Evolutionary conservation across 2,113 vertebrate genomes (phyloP).

Genomic region (Protobothrops mucrosquamatus): DNA sequence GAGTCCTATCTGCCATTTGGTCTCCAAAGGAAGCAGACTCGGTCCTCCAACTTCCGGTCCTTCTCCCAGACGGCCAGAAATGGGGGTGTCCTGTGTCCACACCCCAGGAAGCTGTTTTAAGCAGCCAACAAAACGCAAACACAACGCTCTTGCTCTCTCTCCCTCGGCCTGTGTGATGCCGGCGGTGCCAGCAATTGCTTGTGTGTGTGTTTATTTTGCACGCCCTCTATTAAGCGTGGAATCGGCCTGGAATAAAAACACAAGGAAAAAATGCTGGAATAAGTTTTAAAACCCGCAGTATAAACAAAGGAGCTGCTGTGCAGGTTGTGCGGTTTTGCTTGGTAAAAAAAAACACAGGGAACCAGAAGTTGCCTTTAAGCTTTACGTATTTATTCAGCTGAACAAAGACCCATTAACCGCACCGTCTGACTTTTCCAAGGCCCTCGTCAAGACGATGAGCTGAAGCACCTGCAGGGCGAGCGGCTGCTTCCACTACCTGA

Average conservation of each 20-base stretch:
- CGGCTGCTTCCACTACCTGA: too few species aligned
- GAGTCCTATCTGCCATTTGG: background rate
- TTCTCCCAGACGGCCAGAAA: background rate
- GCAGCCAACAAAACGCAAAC: background rate
- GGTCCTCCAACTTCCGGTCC: fast-evolving
- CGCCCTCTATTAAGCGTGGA: background rate
- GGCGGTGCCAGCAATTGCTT: background rate
- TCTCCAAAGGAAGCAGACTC: background rate
- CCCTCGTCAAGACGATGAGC: too few species aligned
- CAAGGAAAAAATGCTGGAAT: background rate
- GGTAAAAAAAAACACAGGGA: too few species aligned
- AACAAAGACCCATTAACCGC: too few species aligned
- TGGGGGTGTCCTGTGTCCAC: background rate
- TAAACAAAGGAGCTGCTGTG: background rate
- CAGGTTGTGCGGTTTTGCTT: too few species aligned
- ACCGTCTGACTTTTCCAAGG: too few species aligned
- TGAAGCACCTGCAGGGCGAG: too few species aligned
- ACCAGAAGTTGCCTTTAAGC: too few species aligned
- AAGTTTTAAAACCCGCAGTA: background rate
- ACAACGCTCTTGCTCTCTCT: fast-evolving
- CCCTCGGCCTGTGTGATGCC: background rate
- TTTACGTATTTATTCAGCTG: too few species aligned
- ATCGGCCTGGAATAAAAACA: background rate
- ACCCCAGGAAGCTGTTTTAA: background rate
- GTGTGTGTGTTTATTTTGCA: background rate